Percentiles rank a stretch among this genome's conserved stretches.
phyloP scores from a whole-genome alignment of 2,888 invertebrate species.

The Scaptomyza reducta region DNA sequence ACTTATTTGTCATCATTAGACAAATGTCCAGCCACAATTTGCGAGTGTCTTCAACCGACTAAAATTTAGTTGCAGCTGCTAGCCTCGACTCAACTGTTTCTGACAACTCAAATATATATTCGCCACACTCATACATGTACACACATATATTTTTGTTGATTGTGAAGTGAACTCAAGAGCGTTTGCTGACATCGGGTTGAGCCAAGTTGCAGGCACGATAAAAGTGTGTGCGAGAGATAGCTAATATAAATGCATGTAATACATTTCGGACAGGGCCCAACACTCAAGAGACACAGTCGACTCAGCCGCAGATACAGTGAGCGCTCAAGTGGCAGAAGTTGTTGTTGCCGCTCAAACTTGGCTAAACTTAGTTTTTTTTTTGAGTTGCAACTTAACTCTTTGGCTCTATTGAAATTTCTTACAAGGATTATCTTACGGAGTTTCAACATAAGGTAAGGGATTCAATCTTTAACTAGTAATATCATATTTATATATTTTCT shows the following conservation, averaged over 20 bases:
- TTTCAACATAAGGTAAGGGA: no score
- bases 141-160: conserved; percentile 63
- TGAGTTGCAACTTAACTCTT: conserved; percentile 2
- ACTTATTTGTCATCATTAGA: conserved; percentile 70
- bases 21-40: conserved; percentile 57
- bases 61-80: conserved; percentile 49
- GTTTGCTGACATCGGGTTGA: conserved; percentile 43
- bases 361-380: conserved; percentile 13
- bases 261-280: conserved; percentile 47
- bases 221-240: conserved; percentile 28
- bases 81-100: conserved; percentile 37
- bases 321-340: conserved; percentile 41
- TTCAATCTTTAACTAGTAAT: neutral
- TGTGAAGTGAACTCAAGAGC: conserved; percentile 62
- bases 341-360: conserved; percentile 30
- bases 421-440: no score
- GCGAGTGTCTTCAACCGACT: conserved; percentile 26
- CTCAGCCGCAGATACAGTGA: conserved; percentile 13
- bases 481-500: neutral
- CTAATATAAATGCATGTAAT: conserved; percentile 73
- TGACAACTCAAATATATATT: conserved; percentile 58
- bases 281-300: conserved; percentile 38
- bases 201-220: conserved; percentile 11
- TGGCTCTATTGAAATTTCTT: neutral
- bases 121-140: neutral